These are phyloP conservation scores for Drosophila austrosaltans DNA, from an alignment of 2,888 invertebrate genomes.

Conservation along the genomic window DNA sequence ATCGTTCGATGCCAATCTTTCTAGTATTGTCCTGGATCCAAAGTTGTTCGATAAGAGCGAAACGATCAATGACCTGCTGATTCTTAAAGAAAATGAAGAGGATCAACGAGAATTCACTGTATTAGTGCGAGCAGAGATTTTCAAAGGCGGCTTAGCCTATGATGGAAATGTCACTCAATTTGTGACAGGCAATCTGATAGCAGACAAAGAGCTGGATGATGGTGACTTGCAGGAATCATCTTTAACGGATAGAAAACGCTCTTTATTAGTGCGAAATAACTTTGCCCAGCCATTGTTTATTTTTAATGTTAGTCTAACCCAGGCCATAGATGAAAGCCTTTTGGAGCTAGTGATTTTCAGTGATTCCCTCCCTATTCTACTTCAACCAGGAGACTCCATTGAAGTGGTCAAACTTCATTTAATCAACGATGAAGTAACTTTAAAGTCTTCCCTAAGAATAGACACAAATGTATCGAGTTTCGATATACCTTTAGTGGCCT, in stretches of 20 bases:
- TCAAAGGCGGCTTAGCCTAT: slow-evolving; percentile 77
- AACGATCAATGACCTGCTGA: slow-evolving; percentile 72
- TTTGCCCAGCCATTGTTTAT: slow-evolving; percentile 90
- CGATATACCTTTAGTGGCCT: slow-evolving; percentile 84
- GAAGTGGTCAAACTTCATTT: slow-evolving; percentile 75
- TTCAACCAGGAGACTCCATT: slow-evolving; percentile 75
- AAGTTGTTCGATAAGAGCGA: slow-evolving; percentile 65
- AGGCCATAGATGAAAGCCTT: slow-evolving; percentile 72
- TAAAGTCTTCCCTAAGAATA: slow-evolving; percentile 80
- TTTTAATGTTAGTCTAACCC: slow-evolving; percentile 87
- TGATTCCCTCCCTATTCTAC: slow-evolving; percentile 39
- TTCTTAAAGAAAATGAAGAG: slow-evolving; percentile 58
- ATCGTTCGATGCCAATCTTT: slow-evolving; percentile 65
- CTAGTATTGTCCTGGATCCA: slow-evolving; percentile 78
- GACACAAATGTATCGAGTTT: slow-evolving; percentile 85
- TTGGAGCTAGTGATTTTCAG: slow-evolving; percentile 50
- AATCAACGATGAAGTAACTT: slow-evolving; percentile 72
- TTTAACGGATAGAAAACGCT: slow-evolving; percentile 82
- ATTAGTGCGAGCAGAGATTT: slow-evolving; percentile 81
- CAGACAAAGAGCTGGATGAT: not conserved
- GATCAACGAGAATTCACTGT: slow-evolving; percentile 66
- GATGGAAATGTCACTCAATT: slow-evolving; percentile 79
- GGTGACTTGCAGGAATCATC: not conserved
- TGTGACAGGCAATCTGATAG: slow-evolving; percentile 58
- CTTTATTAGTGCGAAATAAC: slow-evolving; percentile 88